Percentiles rank a stretch among this genome's conserved stretches.
Conservation (phyloP, 1,140 invertebrate genomes). For the Zaprionus africanus region DNA sequence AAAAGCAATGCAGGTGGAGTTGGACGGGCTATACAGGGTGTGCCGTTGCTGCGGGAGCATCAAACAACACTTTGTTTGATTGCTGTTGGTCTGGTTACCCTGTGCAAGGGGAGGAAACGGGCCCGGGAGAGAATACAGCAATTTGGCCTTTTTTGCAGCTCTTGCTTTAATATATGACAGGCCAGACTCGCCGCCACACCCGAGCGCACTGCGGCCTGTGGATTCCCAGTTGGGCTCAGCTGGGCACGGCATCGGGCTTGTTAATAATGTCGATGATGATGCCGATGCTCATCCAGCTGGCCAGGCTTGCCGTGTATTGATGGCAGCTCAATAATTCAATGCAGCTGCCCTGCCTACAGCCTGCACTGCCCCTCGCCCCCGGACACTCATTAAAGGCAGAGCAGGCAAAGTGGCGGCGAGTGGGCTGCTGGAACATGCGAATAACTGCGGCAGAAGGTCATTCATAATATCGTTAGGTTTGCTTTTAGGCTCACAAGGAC, state of each 20-base stretch:
- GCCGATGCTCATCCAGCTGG: background rate
- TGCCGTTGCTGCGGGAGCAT: background rate
- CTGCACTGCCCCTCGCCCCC: background rate
- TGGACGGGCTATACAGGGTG: constrained; percentile 51
- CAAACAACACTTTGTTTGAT: background rate
- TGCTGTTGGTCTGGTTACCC: constrained; percentile 38
- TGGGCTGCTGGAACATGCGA: constrained; percentile 34
- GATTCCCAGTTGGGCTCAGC: constrained; percentile 55
- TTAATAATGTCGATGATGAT: constrained; percentile 60
- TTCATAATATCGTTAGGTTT: constrained; percentile 51
- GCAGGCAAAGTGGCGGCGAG: constrained; percentile 12
- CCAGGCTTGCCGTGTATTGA: constrained; percentile 45
- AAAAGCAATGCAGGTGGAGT: constrained; percentile 55
- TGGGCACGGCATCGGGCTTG: constrained; percentile 59
- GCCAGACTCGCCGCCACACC: background rate
- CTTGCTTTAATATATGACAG: constrained; percentile 61
- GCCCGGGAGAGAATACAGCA: constrained; percentile 4
- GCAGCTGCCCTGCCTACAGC: constrained; percentile 29
- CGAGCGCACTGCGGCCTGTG: background rate
- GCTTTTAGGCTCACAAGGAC: constrained; percentile 51
- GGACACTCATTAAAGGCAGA: constrained; percentile 38
- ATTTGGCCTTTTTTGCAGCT: constrained; percentile 56
- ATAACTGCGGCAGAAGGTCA: constrained; percentile 46
- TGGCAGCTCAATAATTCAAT: constrained; percentile 66
- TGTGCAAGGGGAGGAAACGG: constrained; percentile 24